Percentiles rank a stretch among this genome's conserved stretches.
These are phyloP conservation scores for Drosophila pseudoananassae DNA, from an alignment of 1,140 invertebrate species.

Conservation along the genomic window DNA sequence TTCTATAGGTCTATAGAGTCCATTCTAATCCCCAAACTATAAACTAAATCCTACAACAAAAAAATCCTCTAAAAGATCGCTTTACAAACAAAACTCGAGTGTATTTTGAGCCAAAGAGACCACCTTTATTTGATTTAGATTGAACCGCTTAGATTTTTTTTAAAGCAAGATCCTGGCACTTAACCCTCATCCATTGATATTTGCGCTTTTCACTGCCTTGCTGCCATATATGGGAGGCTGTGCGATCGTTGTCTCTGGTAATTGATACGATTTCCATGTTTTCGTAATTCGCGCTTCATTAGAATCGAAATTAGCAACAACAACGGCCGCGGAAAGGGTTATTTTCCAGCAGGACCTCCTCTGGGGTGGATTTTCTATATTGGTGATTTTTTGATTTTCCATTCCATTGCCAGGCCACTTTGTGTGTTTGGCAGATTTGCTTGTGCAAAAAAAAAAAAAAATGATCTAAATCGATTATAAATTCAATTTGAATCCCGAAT, in stretches of 20 bases:
- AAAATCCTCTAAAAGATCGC: not conserved
- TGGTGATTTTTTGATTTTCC: constrained; percentile 3
- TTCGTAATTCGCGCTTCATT: constrained; percentile 74
- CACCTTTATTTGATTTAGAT: not conserved
- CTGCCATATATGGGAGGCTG: constrained; percentile 6
- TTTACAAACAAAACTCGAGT: not conserved
- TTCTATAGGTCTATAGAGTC: no score
- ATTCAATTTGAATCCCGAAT: constrained; percentile 53
- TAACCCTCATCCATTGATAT: constrained; percentile 9
- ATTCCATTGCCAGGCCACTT: constrained; percentile 32
- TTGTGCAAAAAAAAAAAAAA: constrained; percentile 16
- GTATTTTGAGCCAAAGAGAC: not conserved
- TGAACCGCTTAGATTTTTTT: not conserved
- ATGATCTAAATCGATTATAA: constrained; percentile 77
- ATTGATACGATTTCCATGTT: constrained; percentile 73
- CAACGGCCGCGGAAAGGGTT: constrained; percentile 36
- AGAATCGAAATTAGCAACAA: constrained; percentile 76
- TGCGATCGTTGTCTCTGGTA: constrained; percentile 49
- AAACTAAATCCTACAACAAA: not conserved
- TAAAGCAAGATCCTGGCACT: not conserved
- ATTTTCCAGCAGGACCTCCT: not conserved
- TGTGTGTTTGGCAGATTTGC: constrained; percentile 47
- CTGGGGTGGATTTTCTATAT: constrained; percentile 35
- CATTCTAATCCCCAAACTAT: not conserved
- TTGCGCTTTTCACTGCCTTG: constrained; percentile 50